Conservation (phyloP, 1,140 invertebrate genomes). For the Apis florea region DNA sequence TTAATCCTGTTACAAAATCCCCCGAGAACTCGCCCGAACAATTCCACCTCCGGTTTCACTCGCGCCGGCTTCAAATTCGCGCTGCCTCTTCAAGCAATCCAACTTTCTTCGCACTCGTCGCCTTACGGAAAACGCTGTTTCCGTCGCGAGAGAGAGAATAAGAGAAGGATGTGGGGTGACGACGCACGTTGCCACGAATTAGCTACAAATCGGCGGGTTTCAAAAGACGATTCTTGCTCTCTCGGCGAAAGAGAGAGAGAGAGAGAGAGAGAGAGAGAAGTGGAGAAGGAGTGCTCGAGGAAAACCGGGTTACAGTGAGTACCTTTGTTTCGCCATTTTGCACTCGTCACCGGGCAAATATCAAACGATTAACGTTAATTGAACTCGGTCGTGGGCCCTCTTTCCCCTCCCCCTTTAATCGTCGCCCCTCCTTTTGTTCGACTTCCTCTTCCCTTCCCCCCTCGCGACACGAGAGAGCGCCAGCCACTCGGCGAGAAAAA, state of each 20-base stretch:
- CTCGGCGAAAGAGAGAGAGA: neutral
- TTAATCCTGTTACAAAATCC: neutral
- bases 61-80: neutral
- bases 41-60: neutral
- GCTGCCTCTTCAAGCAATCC: neutral
- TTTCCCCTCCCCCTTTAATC: slow-evolving; percentile 21
- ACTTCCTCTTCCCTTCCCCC: neutral
- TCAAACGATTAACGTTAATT: slow-evolving; percentile 77
- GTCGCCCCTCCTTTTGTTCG: slow-evolving; percentile 23
- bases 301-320: slow-evolving; percentile 77
- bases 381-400: slow-evolving; percentile 56
- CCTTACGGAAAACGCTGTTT: neutral
- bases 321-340: slow-evolving; percentile 73
- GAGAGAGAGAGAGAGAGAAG: no score
- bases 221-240: slow-evolving; percentile 36
- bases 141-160: neutral
- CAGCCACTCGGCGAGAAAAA: slow-evolving; percentile 37
- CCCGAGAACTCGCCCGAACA: neutral
- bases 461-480: slow-evolving; percentile 20
- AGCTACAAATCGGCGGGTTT: slow-evolving; percentile 23
- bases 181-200: neutral
- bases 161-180: neutral
- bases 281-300: slow-evolving; percentile 52
- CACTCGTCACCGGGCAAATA: slow-evolving; percentile 71
- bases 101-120: neutral